Evolutionary conservation across 2,888 invertebrate genomes (phyloP), one percentile per base, ranked within the genome.

Genomic region (Chironomus tentans): DNA sequence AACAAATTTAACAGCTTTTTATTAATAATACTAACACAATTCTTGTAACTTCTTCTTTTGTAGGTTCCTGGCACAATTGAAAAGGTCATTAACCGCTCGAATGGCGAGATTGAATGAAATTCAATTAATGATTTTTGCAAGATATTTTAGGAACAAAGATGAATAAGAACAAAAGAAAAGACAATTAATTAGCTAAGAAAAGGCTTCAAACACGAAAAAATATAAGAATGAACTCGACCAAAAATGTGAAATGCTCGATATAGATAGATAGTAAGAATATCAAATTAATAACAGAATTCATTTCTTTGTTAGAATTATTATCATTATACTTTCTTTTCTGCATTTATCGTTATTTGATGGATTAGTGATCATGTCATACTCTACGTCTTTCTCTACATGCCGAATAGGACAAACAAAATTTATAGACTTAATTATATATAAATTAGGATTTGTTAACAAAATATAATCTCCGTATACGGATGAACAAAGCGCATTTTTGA

Each of bases 31-130:
- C n/a, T 56, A 56, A 56, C 56, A 56, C 7, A 5, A 15, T n/a
- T 50, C 6, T 50, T n/a, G n/a, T n/a, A 46, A 46, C 2, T 15
- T 70, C 15, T 72, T 72, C 15, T 62, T 15, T 72, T 61, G 0
- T 61, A 72, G 72, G 22, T 72, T 18, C 72, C 62, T 13, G 72
- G 72, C 10, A 62, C 62, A 15, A 72, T 72, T 24, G 72, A 72
- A 61, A 72, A 72, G 13, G 21, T 72, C 46, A 72, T 62, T 10
- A 72, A 72, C n/a, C 61, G 72, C 7, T 62, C 72, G 21, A 72
- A 72, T 56, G 72, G 72, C 5, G 72, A 72, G 18, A 56, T 56
- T 56, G 56, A 3, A 56, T 56, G 56, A 56, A 18, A 56, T 56
- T 56, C 56, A 56, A 56, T 56, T 18, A 15, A 56, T 15, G 15